phyloP scores from a whole-genome alignment of 2,113 vertebrate genomes.

The Oxygymnocypris stewartii region DNA sequence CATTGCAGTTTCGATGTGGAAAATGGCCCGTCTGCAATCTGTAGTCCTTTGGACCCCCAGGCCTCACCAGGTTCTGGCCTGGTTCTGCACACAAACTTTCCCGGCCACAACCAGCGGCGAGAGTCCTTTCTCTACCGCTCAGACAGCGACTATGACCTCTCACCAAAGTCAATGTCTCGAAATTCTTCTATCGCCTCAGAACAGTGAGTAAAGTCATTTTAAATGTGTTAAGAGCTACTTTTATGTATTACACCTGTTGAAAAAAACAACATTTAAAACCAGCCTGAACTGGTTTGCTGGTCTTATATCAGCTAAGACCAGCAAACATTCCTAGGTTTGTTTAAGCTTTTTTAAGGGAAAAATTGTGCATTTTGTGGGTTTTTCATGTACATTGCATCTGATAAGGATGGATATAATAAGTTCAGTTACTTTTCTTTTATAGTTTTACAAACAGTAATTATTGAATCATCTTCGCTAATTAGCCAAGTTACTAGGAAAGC shows the following conservation, averaged over 20 bases:
- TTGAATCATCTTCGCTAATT: background rate
- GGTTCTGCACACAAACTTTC: slow-evolving; percentile 92
- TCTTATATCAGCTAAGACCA: background rate
- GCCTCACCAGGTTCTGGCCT: slow-evolving; percentile 91
- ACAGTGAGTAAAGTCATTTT: slow-evolving; percentile 78
- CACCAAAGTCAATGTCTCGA: slow-evolving; percentile 97
- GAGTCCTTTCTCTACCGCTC: slow-evolving; percentile 98
- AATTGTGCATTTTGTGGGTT: background rate
- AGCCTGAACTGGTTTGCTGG: background rate
- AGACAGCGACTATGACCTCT: slow-evolving; percentile 98
- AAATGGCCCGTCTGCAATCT: slow-evolving; percentile 92
- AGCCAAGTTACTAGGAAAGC: background rate
- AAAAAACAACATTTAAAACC: background rate
- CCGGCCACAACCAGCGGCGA: slow-evolving; percentile 91
- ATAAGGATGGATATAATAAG: background rate
- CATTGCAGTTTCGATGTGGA: slow-evolving; percentile 95
- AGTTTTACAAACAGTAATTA: background rate
- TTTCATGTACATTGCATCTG: background rate
- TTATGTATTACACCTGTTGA: background rate
- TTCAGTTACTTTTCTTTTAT: background rate
- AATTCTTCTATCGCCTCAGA: slow-evolving; percentile 97
- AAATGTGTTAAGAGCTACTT: background rate
- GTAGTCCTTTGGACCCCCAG: slow-evolving; percentile 95
- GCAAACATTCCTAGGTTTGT: background rate
- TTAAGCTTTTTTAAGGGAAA: background rate